These are phyloP conservation scores for Tenthredo mesomela DNA, from an alignment of 2,888 invertebrate genomes.

Conservation along the genomic window DNA sequence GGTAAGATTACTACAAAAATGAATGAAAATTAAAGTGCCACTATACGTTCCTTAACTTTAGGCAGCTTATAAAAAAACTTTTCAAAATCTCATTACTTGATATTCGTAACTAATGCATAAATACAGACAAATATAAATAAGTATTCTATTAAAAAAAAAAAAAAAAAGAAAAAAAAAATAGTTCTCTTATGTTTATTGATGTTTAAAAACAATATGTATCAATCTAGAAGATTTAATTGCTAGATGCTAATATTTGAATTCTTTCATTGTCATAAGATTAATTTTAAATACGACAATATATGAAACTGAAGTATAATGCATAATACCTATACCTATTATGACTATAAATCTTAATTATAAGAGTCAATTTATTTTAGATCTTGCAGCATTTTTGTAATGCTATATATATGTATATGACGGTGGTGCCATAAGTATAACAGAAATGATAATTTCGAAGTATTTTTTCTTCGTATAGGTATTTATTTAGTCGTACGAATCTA, in stretches of 20 bases:
- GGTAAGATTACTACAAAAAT: not conserved
- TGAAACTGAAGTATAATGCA: not conserved
- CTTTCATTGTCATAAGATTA: not conserved
- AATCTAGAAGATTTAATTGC: not conserved
- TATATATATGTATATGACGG: not conserved
- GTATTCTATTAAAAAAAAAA: not conserved
- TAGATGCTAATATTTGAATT: not conserved
- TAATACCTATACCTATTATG: too few relatives aligned
- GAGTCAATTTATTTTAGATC: constrained; percentile 27
- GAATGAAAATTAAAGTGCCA: not conserved
- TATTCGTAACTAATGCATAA: too few relatives aligned
- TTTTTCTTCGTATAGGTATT: not conserved
- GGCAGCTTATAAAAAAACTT: not conserved
- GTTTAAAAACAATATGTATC: not conserved
- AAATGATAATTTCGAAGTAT: not conserved
- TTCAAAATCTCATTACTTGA: not conserved
- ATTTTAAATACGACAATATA: not conserved
- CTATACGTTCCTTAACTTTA: not conserved
- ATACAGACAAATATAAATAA: too few relatives aligned
- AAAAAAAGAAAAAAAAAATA: too few relatives aligned
- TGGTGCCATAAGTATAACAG: constrained; percentile 30
- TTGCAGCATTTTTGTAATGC: constrained; percentile 28
- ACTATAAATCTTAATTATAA: constrained; percentile 7
- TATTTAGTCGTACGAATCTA: not conserved
- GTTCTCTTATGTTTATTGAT: not conserved